Base-by-base conservation (phyloP, 2,888 invertebrate species). In the Morinoia aosen region DNA sequence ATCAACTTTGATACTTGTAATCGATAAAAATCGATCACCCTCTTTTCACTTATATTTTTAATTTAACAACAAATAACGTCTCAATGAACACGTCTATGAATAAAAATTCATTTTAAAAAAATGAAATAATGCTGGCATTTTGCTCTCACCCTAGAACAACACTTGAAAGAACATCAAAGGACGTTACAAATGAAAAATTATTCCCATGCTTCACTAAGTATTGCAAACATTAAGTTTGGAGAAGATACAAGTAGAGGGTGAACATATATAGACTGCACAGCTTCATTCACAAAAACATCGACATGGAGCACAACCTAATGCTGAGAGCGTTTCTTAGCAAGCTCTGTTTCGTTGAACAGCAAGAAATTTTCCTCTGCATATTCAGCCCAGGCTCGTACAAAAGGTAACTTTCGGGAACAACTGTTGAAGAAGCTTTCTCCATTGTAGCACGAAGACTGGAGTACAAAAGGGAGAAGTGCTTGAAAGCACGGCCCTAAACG, bases 401-500 rank as follows among this genome's bases (percentile, higher is more conserved):
- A 76, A 76, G 76, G 33, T 76, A 76, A 76, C 76, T 76, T 76
- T 76, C 76, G 76, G 76, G 76, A 76, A 76, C 76, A 76, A 76
- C 76, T 76, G 76, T 76, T 76, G 76, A 76, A 76, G 76, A 76
- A 76, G 76, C 76, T 76, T 76, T 76, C 76, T 25, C 76, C 76
- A 76, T 76, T 76, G 76, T 76, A 76, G 76, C 33, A 10, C 25
- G 25, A 76, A 76, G 10, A 76, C 76, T 76, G 33, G 33, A 33
- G 25, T 16, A 16, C 16, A 16, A 76, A 76, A 76, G 76, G 76
- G 33, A 76, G 76, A 33, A 76, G 33, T 76, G 76, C 76, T 76
- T 76, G 76, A 76, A 76, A 76, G 76, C 76, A 76, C 76, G 76
- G 76, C 76, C 76, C 76, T 76, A 76, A 76, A 76, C 76, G 76